Evolutionary conservation across 2,888 invertebrate genomes (phyloP).

Genomic region (Lagria hirta): DNA sequence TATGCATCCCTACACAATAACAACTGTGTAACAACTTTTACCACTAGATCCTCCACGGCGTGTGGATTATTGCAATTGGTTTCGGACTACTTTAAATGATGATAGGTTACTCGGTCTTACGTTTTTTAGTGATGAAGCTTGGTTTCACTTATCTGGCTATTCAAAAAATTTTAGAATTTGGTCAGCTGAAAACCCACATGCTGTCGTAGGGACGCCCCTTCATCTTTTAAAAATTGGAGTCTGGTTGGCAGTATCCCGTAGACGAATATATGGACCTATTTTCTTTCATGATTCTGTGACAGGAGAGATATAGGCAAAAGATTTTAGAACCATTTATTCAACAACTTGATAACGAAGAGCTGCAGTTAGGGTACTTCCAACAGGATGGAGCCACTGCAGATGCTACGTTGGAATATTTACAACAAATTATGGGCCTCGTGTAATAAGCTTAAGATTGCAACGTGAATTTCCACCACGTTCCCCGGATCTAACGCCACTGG

Average conservation of each 20-base stretch:
- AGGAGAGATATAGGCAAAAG: neutral
- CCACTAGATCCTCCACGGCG: conserved; percentile 1
- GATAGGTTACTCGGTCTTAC: neutral
- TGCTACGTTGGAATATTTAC: no score
- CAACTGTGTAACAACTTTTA: neutral
- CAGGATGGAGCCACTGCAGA: neutral
- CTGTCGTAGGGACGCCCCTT: neutral
- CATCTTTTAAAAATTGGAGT: neutral
- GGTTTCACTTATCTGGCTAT: neutral
- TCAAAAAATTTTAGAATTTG: neutral
- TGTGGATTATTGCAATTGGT: neutral
- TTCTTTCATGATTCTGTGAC: neutral
- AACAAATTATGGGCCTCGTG: no score
- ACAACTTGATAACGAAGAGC: neutral
- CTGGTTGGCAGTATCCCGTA: neutral
- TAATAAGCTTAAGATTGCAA: neutral
- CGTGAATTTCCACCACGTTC: conserved; percentile 1
- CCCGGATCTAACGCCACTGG: neutral
- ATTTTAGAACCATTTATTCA: neutral
- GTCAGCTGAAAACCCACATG: neutral
- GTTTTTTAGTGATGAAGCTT: neutral
- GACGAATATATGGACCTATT: neutral
- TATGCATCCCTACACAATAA: neutral
- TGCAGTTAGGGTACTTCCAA: neutral
- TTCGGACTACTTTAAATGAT: neutral